Evolutionary conservation across 2,888 invertebrate genomes (phyloP).

Genomic region (Chrysolina americana): DNA sequence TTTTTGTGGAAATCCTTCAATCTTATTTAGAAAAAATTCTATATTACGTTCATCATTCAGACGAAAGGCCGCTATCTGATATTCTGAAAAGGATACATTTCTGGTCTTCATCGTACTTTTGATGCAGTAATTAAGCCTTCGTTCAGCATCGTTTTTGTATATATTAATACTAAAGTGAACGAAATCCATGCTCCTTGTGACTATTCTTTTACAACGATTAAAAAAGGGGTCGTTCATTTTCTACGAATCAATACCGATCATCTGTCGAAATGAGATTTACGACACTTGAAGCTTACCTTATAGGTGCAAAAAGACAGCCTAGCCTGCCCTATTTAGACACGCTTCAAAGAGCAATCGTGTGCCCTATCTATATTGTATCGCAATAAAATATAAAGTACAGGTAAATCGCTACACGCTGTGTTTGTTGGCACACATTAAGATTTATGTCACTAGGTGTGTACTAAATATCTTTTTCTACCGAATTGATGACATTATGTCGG

Average conservation of each 20-base stretch:
- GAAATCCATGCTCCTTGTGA: too few relatives aligned
- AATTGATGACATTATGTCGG: neutral
- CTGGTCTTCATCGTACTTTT: too few relatives aligned
- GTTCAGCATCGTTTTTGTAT: too few relatives aligned
- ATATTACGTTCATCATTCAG: too few relatives aligned
- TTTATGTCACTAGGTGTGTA: slow-evolving; percentile 53
- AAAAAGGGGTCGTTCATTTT: neutral
- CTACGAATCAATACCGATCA: neutral
- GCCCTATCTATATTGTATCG: slow-evolving; percentile 24
- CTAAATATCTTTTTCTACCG: slow-evolving; percentile 45
- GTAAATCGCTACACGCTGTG: slow-evolving; percentile 51
- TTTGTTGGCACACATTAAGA: slow-evolving; percentile 55
- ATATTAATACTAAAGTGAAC: too few relatives aligned
- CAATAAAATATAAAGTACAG: slow-evolving; percentile 44
- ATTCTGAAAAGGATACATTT: too few relatives aligned
- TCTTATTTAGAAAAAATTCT: too few relatives aligned
- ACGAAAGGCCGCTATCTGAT: too few relatives aligned
- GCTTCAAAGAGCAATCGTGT: slow-evolving; percentile 20
- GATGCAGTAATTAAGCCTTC: too few relatives aligned
- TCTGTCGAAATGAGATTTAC: neutral
- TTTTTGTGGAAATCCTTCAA: too few relatives aligned
- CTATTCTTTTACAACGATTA: too few relatives aligned
- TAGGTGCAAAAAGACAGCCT: slow-evolving; percentile 1
- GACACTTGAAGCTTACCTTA: neutral
- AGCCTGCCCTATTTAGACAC: slow-evolving; percentile 20